phyloP scores from a whole-genome alignment of 2,888 invertebrate species.

The Antheraea yamamai region DNA sequence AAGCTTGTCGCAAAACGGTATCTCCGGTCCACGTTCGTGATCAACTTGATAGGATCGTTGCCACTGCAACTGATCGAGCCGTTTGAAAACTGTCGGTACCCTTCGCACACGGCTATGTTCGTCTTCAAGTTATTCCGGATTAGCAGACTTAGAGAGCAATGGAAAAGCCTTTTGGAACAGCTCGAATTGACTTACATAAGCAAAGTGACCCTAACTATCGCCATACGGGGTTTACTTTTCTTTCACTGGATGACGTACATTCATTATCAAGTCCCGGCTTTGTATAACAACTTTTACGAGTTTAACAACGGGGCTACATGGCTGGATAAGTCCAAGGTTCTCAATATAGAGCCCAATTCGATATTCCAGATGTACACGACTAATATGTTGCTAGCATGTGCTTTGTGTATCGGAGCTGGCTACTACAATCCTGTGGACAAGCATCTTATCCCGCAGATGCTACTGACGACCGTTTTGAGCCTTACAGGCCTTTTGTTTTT shows the following conservation, averaged over 20 bases:
- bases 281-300: slow-evolving; percentile 43
- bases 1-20: slow-evolving; percentile 49
- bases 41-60: slow-evolving; percentile 48
- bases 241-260: slow-evolving; percentile 62
- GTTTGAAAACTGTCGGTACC: slow-evolving; percentile 42
- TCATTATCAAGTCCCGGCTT: slow-evolving; percentile 55
- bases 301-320: slow-evolving; percentile 34
- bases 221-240: slow-evolving; percentile 43
- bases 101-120: slow-evolving; percentile 52
- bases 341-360: slow-evolving; percentile 20
- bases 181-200: slow-evolving; percentile 46
- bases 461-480: slow-evolving; percentile 44
- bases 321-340: slow-evolving; percentile 40
- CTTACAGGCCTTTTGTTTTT: slow-evolving; percentile 51
- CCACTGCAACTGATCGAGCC: slow-evolving; percentile 53
- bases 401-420: slow-evolving; percentile 53
- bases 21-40: slow-evolving; percentile 41
- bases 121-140: slow-evolving; percentile 52
- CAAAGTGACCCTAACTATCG: slow-evolving; percentile 34
- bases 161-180: slow-evolving; percentile 47
- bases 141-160: slow-evolving; percentile 37
- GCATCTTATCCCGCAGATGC: slow-evolving; percentile 43
- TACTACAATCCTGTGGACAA: slow-evolving; percentile 42
- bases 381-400: slow-evolving; percentile 49
- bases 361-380: slow-evolving; percentile 50